Evolutionary conservation across 2,797 vertebrate genomes (phyloP).

Genomic region (Notolepis coatsorum): DNA sequence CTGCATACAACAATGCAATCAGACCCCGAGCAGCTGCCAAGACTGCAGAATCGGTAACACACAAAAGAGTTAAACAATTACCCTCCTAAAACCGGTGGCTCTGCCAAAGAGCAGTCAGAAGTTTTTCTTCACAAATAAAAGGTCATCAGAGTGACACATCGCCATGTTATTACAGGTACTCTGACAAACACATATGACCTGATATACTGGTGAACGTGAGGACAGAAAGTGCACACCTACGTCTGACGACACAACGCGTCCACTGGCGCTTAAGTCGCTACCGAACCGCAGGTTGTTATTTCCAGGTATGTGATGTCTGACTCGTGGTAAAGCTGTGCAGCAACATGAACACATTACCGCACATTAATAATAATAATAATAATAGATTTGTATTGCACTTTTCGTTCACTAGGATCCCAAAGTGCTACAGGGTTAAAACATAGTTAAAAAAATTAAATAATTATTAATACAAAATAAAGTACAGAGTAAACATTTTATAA

Average conservation of each 20-base stretch:
- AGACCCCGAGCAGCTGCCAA: constrained; percentile 30
- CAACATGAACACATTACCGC: too few relatives aligned
- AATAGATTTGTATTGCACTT: too few relatives aligned
- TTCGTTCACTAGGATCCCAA: too few relatives aligned
- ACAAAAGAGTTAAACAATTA: constrained; percentile 25
- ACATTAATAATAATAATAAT: too few relatives aligned
- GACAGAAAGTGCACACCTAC: constrained; percentile 43
- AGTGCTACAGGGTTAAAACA: too few relatives aligned
- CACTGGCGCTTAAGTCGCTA: constrained; percentile 15
- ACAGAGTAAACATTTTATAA: too few relatives aligned
- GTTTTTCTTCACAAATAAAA: constrained; percentile 13
- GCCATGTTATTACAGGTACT: constrained; percentile 9
- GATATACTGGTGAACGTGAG: constrained; percentile 31
- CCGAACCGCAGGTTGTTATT: too few relatives aligned
- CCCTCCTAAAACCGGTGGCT: constrained; percentile 9
- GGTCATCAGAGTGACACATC: constrained; percentile 27
- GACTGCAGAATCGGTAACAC: constrained; percentile 9
- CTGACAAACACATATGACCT: constrained; percentile 11
- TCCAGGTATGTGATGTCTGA: too few relatives aligned
- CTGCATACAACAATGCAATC: constrained; percentile 64
- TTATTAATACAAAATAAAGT: too few relatives aligned
- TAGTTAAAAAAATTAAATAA: too few relatives aligned
- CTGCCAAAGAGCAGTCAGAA: constrained; percentile 1
- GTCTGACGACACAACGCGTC: constrained; percentile 36
- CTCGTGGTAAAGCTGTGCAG: too few relatives aligned